These are phyloP conservation scores for Nyleta sp. DNA, from an alignment of 2,888 invertebrate genomes.

Conservation along the genomic window DNA sequence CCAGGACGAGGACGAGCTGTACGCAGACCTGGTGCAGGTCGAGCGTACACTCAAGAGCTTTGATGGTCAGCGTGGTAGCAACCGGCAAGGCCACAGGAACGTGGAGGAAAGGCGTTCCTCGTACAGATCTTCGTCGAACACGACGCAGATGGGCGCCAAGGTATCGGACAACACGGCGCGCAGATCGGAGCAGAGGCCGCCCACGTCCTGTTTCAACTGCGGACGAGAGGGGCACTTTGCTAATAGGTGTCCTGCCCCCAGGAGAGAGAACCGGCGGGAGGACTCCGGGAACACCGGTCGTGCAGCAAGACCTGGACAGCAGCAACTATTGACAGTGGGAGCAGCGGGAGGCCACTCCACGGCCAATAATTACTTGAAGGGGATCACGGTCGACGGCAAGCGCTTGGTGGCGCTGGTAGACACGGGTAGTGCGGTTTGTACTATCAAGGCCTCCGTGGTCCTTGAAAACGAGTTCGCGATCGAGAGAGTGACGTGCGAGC, in stretches of 20 bases:
- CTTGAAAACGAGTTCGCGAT: background rate
- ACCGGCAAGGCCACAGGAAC: too few species aligned
- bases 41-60: too few species aligned
- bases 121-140: background rate
- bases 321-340: background rate
- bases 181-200: too few species aligned
- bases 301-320: background rate
- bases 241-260: background rate
- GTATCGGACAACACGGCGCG: too few species aligned
- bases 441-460: constrained; percentile 14
- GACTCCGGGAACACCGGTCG: background rate
- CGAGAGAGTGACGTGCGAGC: background rate
- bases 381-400: background rate
- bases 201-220: constrained; percentile 17
- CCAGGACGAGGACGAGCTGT: too few species aligned
- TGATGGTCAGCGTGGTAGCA: too few species aligned
- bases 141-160: background rate
- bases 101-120: too few species aligned
- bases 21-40: too few species aligned
- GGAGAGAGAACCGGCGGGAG: background rate
- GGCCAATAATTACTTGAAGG: background rate
- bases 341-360: background rate
- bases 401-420: background rate
- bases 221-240: background rate
- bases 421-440: constrained; percentile 7